Evolutionary conservation across 2,797 vertebrate species (phyloP).

Genomic region (Liasis olivaceus): DNA sequence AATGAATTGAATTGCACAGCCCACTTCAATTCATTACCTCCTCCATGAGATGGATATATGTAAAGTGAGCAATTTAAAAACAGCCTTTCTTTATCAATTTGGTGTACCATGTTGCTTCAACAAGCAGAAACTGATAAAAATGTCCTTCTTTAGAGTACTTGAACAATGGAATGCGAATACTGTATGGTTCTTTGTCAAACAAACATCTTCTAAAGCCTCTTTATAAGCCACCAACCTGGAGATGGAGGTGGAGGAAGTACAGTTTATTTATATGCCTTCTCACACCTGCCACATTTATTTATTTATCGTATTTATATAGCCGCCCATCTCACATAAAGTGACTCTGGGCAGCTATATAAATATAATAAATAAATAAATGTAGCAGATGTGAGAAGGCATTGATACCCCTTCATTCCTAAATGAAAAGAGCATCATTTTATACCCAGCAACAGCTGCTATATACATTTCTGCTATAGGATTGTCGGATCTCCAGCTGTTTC

Average conservation of each 20-base stretch:
- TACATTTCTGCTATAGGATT: background rate
- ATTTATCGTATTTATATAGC: too few relatives aligned
- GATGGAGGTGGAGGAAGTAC: slow-evolving; percentile 47
- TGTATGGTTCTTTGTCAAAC: background rate
- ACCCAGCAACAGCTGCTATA: background rate
- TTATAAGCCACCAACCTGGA: slow-evolving; percentile 37
- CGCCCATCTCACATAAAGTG: too few relatives aligned
- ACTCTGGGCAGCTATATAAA: background rate
- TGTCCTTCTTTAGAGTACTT: background rate
- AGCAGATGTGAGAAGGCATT: background rate
- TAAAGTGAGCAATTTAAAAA: slow-evolving; percentile 62
- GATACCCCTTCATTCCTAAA: background rate
- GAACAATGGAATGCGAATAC: slow-evolving; percentile 27
- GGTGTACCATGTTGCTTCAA: slow-evolving; percentile 35
- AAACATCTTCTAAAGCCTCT: slow-evolving; percentile 33
- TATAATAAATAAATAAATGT: slow-evolving; percentile 26
- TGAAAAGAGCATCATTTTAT: background rate
- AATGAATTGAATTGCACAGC: slow-evolving; percentile 59
- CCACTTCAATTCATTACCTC: slow-evolving; percentile 51
- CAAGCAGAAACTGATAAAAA: slow-evolving; percentile 7
- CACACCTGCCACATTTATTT: slow-evolving; percentile 23
- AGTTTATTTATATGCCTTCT: slow-evolving; percentile 54
- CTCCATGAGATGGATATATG: slow-evolving; percentile 49
- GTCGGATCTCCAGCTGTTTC: slow-evolving; percentile 22
- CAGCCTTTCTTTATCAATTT: slow-evolving; percentile 48